A percentile compares a stretch with the other conserved stretches of the same genome.
phyloP scores from a whole-genome alignment of 2,888 invertebrate species.

The Hemithea aestivaria region DNA sequence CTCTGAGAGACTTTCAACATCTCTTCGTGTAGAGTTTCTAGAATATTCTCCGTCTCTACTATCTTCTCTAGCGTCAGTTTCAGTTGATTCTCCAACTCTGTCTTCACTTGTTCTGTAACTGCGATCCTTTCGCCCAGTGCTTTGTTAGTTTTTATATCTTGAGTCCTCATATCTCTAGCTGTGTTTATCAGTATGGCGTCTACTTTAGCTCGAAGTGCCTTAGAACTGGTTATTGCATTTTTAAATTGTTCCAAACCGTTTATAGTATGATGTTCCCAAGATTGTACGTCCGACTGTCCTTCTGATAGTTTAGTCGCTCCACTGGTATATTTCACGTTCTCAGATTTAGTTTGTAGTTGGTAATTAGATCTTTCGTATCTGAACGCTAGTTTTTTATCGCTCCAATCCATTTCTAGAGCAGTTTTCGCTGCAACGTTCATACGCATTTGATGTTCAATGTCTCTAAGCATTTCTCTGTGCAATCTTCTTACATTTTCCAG shows the following conservation, averaged over 20 bases:
- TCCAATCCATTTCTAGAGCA: conserved; percentile 92
- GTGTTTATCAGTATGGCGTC: conserved; percentile 86
- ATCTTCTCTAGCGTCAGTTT: conserved; percentile 67
- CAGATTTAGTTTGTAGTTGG: conserved; percentile 84
- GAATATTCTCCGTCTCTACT: conserved; percentile 63
- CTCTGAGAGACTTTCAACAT: conserved; percentile 64
- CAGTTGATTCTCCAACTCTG: conserved; percentile 84
- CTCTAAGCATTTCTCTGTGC: conserved; percentile 81
- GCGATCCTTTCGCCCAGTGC: conserved; percentile 85
- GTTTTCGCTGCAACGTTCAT: conserved; percentile 88
- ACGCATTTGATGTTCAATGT: conserved; percentile 83
- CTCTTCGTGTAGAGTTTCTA: conserved; percentile 63
- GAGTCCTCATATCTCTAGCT: conserved; percentile 87
- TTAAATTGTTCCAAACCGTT: conserved; percentile 87
- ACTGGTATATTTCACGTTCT: conserved; percentile 85
- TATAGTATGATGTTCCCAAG: conserved; percentile 89
- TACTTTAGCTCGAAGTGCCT: conserved; percentile 83
- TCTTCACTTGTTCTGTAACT: conserved; percentile 86
- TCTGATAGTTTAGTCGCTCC: conserved; percentile 89
- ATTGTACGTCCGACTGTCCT: conserved; percentile 89
- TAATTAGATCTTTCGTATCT: conserved; percentile 86
- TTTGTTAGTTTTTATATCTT: conserved; percentile 88
- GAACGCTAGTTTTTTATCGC: conserved; percentile 89
- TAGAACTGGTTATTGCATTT: conserved; percentile 84
- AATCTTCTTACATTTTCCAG: conserved; percentile 83